Evolutionary conservation across 23 tunicate genomes (phyloP).

Genomic region (Trididemnum nubilum): DNA sequence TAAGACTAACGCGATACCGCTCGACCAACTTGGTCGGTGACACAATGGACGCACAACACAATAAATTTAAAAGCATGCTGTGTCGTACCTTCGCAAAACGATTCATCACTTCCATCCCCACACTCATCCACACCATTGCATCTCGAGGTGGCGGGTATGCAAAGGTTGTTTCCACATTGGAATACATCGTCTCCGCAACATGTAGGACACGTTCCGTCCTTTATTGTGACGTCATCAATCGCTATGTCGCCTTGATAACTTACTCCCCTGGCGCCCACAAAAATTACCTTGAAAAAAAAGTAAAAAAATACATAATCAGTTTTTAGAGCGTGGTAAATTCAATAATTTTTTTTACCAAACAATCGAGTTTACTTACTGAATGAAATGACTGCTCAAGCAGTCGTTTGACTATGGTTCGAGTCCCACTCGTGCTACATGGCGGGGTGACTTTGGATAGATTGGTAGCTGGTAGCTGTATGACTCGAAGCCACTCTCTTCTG

Average conservation of each 20-base stretch:
- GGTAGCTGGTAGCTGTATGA: too few species aligned
- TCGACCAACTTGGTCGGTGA: too few species aligned
- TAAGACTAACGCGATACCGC: too few species aligned
- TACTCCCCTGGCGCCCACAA: slow-evolving; percentile 83
- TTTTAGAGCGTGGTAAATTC: too few species aligned
- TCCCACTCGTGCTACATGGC: too few species aligned
- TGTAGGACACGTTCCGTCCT: slow-evolving; percentile 32
- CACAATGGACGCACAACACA: too few species aligned
- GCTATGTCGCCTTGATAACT: slow-evolving; percentile 87
- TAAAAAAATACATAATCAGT: too few species aligned
- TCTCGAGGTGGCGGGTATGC: slow-evolving; percentile 29
- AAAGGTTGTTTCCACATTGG: slow-evolving; percentile 67
- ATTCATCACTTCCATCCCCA: slow-evolving; percentile 82
- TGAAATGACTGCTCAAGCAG: slow-evolving; percentile 39
- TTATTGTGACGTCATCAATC: slow-evolving; percentile 68
- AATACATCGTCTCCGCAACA: slow-evolving; percentile 62
- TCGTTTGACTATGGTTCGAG: too few species aligned
- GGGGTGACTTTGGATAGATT: too few species aligned
- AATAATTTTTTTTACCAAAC: too few species aligned
- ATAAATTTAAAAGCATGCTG: not conserved
- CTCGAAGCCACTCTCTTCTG: too few species aligned
- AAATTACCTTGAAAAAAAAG: slow-evolving; percentile 71
- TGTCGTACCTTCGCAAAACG: slow-evolving; percentile 53
- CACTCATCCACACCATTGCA: slow-evolving; percentile 77
- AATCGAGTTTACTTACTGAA: too few species aligned